Conservation (phyloP, 2,888 invertebrate genomes). For the Anaspis maculata region DNA sequence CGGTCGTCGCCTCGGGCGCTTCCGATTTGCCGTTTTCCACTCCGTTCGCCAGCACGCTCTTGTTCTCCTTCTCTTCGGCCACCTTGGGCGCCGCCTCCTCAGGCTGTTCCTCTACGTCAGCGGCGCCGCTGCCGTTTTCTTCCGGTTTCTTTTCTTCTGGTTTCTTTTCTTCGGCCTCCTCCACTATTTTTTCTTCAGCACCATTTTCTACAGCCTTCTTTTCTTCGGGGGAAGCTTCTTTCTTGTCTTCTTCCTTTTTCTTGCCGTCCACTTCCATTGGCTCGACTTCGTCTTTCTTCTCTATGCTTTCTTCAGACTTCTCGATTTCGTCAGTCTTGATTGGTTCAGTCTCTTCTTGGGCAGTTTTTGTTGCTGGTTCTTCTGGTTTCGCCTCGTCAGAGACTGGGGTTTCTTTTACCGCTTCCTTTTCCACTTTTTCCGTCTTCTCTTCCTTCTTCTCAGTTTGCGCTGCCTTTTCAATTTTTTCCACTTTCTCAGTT, state of each 20-base stretch:
- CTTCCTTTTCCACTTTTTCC: slow-evolving; percentile 10
- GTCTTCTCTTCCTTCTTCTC: slow-evolving; percentile 5
- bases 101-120: slow-evolving; percentile 13
- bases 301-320: slow-evolving; percentile 7
- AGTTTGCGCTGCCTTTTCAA: slow-evolving; percentile 3
- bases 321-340: slow-evolving; percentile 7
- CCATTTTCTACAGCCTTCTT: slow-evolving; percentile 3
- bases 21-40: slow-evolving; percentile 18
- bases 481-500: neutral
- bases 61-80: slow-evolving; percentile 38
- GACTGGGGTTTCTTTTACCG: slow-evolving; percentile 10
- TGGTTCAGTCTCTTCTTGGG: slow-evolving; percentile 2
- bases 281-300: slow-evolving; percentile 4
- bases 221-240: slow-evolving; percentile 4
- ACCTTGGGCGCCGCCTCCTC: slow-evolving; percentile 25
- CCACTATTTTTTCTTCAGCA: slow-evolving; percentile 2
- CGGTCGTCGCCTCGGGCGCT: slow-evolving; percentile 7
- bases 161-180: slow-evolving; percentile 4
- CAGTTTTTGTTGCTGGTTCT: slow-evolving; percentile 8
- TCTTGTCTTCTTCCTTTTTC: neutral
- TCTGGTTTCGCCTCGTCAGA: slow-evolving; percentile 9
- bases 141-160: slow-evolving; percentile 7
- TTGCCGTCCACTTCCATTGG: slow-evolving; percentile 2
- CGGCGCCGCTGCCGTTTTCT: slow-evolving; percentile 12
- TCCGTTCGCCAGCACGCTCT: slow-evolving; percentile 40